Evolutionary conservation across 1,140 invertebrate species (phyloP), one percentile per base, ranked within the genome.

Genomic region (Lasioglossum albipes): DNA sequence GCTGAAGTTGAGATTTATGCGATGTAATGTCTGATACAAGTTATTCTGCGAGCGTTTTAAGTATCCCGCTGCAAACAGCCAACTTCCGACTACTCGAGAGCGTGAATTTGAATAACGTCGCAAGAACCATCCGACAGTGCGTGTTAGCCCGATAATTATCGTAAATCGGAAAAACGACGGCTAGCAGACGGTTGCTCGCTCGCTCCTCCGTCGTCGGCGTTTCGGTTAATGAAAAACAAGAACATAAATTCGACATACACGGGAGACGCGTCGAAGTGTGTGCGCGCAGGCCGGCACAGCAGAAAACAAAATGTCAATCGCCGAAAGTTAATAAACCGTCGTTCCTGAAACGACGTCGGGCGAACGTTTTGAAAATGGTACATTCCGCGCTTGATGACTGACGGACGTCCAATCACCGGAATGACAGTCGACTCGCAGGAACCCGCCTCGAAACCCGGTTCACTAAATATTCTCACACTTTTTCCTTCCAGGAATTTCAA

Each of bases 401-500:
- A 84, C 84, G 84, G 78, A 77, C 77, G 69, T 88, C 77, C 86
- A 88, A 87, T 88, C 87, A 73, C 78, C 49, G 65, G 75, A 65
- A 87, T 88, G 87, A 87, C 81, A 88, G 86, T 71, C 78, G 73
- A 83, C 66, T 87, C 84, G 22, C 18, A 42, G 64, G 54, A 68
- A 45, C 61, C 57, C 65, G 74, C 54, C 64, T 84, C 45, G 10
- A 13, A 10, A 70, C 72, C n/a, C 79, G 76, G 67, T 52, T 72
- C 73, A 9, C 49, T 67, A 75, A 65, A 81, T 83, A 85, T 80
- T 78, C 79, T n/a, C 78, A 74, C 76, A 76, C 80, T 87, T 87
- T 79, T 82, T 87, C 80, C 62, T 75, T 61, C n/a, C n/a, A 76
- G 83, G 86, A 87, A 87, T 87, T 88, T 88, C 77, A 88, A 88